These are phyloP conservation scores for Platycnemis pennipes DNA, from an alignment of 2,888 invertebrate genomes.

Conservation along the genomic window DNA sequence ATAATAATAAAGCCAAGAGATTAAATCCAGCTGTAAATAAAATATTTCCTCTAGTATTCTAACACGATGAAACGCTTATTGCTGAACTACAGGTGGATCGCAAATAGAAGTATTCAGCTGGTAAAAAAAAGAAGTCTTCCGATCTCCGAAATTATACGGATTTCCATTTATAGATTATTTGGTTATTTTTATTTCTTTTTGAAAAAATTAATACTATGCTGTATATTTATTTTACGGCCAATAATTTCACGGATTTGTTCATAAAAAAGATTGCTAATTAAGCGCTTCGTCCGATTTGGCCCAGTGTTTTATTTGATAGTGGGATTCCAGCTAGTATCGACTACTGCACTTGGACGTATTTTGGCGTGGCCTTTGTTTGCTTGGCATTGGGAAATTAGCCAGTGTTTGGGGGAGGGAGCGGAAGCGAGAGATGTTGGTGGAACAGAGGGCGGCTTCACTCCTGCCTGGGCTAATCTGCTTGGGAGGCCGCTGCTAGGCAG, in stretches of 20 bases:
- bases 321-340: neutral
- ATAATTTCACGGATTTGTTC: neutral
- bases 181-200: too few species aligned
- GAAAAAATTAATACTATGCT: too few species aligned
- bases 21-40: too few species aligned
- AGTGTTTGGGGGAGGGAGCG: neutral
- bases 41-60: too few species aligned
- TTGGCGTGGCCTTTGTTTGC: neutral
- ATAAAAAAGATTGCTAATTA: neutral
- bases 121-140: too few species aligned
- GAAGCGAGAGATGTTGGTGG: neutral
- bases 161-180: too few species aligned
- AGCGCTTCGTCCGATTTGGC: neutral
- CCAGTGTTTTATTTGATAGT: conserved; percentile 16
- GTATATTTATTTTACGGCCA: neutral
- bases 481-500: neutral
- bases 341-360: neutral
- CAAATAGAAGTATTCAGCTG: too few species aligned
- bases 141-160: too few species aligned
- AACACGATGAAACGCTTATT: too few species aligned
- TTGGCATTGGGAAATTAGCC: conserved; percentile 4
- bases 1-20: too few species aligned
- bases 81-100: too few species aligned
- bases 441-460: neutral
- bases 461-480: conserved; percentile 13